These are phyloP conservation scores for Dryobotodes eremita DNA, from an alignment of 2,888 invertebrate species.

Conservation along the genomic window DNA sequence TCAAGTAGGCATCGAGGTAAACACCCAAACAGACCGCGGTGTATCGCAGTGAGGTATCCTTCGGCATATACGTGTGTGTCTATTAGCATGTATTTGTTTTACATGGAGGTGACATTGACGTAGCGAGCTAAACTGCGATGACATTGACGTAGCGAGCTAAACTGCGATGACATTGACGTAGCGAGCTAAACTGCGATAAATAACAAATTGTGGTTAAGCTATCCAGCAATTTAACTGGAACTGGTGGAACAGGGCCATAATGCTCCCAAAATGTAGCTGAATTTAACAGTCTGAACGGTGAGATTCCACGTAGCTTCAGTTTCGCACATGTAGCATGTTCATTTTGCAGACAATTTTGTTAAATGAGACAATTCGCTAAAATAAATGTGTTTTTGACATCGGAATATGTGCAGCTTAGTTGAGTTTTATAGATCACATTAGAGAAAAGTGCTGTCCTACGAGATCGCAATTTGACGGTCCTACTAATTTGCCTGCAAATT, in stretches of 20 bases:
- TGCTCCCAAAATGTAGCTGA: neutral
- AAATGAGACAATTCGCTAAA: neutral
- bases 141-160: too few relatives aligned
- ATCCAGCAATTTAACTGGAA: neutral
- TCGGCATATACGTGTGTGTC: too few relatives aligned
- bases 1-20: too few relatives aligned
- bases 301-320: neutral
- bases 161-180: too few relatives aligned
- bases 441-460: neutral
- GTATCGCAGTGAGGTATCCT: too few relatives aligned
- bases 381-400: neutral
- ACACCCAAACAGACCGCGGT: too few relatives aligned
- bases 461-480: neutral
- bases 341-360: neutral
- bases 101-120: too few relatives aligned
- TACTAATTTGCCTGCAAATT: neutral
- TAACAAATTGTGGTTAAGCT: neutral
- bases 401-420: neutral
- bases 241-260: neutral
- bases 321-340: constrained; percentile 1
- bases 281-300: neutral
- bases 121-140: too few relatives aligned
- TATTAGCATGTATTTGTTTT: too few relatives aligned
- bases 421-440: neutral
- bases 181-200: too few relatives aligned